Evolutionary conservation across 1,140 invertebrate genomes (phyloP), one percentile per base, ranked within the genome.

Genomic region (Halictus rubicundus): DNA sequence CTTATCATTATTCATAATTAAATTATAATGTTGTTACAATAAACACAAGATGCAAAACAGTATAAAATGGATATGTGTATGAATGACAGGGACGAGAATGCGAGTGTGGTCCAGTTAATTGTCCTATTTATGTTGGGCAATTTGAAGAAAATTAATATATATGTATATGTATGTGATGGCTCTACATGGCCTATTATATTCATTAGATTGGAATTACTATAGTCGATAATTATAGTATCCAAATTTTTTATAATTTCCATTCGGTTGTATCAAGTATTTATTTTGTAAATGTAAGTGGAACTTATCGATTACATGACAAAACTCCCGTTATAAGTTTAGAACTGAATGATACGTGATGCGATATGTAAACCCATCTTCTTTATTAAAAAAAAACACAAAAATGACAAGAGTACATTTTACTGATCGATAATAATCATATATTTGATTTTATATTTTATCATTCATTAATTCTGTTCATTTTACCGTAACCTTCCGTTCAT

Each of bases 1-100:
- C 86, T 88, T 87, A 88, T 88, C 66, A 84, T 84, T 73, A 84
- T 86, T 84, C 65, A 60, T 86, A 86, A 86, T 88, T 81, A 78
- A 73, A 87, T 73, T 81, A 70, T 80, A 81, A 79, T 81, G 42
- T 84, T 60, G 68, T 83, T 74, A 80, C 59, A 71, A 79, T 80
- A 73, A 84, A 85, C 57, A 57, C 63, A 21, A 80, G 25, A 68
- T 73, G 64, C 66, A 66, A 82, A 71, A 61, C 68, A 71, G 65
- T 78, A 80, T 72, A 54, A 42, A 68, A 64, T 68, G 60, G 54
- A 46, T 32, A 68, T 23, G 12, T 71, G 78, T 57, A 80, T 71
- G 54, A 27, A 61, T 37, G 60, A 46, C 14, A 46, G 23, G 54
- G 52, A 69, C 39, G 52, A 73, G 49, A 70, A 63, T 83, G 72